Evolutionary conservation across 2,797 vertebrate genomes (phyloP), one percentile per base, ranked within the genome.

Genomic region (Helicolenus hilgendorfi): DNA sequence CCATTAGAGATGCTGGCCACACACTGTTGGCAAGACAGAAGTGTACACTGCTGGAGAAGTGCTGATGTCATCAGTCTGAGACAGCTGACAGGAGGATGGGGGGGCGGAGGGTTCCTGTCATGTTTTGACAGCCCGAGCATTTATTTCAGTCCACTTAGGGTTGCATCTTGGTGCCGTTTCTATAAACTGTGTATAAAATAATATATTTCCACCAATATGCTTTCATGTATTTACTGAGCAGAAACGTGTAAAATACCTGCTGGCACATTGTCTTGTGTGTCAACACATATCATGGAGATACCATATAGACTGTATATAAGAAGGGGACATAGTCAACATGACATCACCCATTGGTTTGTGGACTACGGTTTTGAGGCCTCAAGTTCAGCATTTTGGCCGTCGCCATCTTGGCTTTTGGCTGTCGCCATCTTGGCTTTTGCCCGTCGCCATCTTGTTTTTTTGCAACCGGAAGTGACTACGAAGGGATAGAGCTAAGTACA

Each of bases 11-110:
- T 75, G 72, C 83, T 56, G 27, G 68, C 59, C 26, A 27, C 77
- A 88, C 83, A 53, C 41, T 9, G 72, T 75, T 79, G 73, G 72
- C 69, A 75, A 31, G 31, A 74, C 67, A 33, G 58, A 72, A 72
- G 33, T 11, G 55, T 10, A 2, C 29, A 1, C 64, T 56, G 62
- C 20, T 55, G 72, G 14, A 78, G 63, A 89, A 85, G 35, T 84
- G 92, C 91, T 92, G 94, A 94, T 89, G 92, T 90, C 89, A 92
- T 89, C 89, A 89, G 68, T 72, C 71, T 45, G 85, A 49, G 78
- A 91, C 72, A 65, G 81, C 45, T 84, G 87, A 90, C 77, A 49
- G 77, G 45, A 78, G 64, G 76, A 55, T 5, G 27, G 69, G 63
- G 65, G 41, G 24, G 27, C 69, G 36, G 31, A 11, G 64, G 62